phyloP scores from a whole-genome alignment of 1,140 invertebrate species.

The Aphidius gifuensis region DNA sequence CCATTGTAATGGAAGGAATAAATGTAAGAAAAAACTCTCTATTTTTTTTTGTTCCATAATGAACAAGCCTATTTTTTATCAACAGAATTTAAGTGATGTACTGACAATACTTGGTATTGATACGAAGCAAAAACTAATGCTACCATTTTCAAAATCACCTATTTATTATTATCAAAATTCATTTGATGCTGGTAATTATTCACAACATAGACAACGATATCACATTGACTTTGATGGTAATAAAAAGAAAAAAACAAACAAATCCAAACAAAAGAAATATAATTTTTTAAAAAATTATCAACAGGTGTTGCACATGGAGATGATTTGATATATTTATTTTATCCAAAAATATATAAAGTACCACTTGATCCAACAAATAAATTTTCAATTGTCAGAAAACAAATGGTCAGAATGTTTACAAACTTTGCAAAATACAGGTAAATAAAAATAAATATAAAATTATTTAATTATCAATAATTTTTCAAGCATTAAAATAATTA shows the following conservation, averaged over 20 bases:
- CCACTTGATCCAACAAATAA: conserved; percentile 11
- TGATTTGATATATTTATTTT: conserved; percentile 30
- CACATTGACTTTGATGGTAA: conserved; percentile 21
- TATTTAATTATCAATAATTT: background rate
- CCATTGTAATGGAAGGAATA: background rate
- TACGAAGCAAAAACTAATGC: conserved; percentile 20
- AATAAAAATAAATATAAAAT: conserved; percentile 25
- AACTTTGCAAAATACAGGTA: conserved; percentile 58
- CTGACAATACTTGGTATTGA: conserved; percentile 25
- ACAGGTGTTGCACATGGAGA: conserved; percentile 29
- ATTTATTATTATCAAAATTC: conserved; percentile 30
- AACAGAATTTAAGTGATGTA: conserved; percentile 16
- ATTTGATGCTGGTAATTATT: conserved; percentile 21
- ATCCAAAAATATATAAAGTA: conserved; percentile 15
- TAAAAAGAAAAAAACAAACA: background rate
- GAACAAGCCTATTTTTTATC: background rate
- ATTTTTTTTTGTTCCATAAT: background rate
- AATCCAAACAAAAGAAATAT: background rate
- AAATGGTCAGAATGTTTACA: conserved; percentile 55
- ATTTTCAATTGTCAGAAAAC: conserved; percentile 29
- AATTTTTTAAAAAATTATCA: background rate
- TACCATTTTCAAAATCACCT: conserved; percentile 9
- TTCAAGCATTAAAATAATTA: background rate
- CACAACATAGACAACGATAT: conserved; percentile 20
- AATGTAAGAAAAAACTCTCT: background rate